Evolutionary conservation across 1,140 invertebrate genomes (phyloP).

Genomic region (Drosophila grimshawi): DNA sequence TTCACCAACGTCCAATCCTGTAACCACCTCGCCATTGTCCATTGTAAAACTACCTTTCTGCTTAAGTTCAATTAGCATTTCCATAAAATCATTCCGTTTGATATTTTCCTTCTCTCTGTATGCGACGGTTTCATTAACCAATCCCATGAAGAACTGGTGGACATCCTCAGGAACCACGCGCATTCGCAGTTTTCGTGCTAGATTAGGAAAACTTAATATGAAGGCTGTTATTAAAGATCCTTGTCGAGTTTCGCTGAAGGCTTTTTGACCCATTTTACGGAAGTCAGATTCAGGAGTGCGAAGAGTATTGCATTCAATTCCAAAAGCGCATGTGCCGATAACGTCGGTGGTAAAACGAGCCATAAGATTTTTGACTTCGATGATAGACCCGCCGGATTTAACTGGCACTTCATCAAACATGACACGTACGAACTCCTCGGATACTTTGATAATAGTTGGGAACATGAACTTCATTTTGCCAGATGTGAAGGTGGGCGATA

Average conservation of each 20-base stretch:
- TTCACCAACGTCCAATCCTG: conserved; percentile 65
- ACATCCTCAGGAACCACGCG: conserved; percentile 77
- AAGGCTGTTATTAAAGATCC: conserved; percentile 46
- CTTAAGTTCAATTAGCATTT: conserved; percentile 86
- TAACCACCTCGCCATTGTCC: conserved; percentile 59
- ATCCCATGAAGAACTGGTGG: conserved; percentile 85
- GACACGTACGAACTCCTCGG: conserved; percentile 57
- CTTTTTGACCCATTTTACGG: conserved; percentile 71
- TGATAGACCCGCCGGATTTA: conserved; percentile 38
- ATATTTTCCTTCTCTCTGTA: conserved; percentile 85
- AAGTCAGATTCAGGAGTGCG: conserved; percentile 84
- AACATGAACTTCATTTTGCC: conserved; percentile 87
- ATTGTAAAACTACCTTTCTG: conserved; percentile 50
- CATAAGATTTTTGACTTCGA: conserved; percentile 87
- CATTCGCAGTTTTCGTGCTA: conserved; percentile 50
- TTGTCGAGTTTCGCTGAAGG: conserved; percentile 49
- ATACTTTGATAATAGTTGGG: conserved; percentile 77
- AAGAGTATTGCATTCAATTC: conserved; percentile 85
- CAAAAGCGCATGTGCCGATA: conserved; percentile 85
- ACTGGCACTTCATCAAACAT: conserved; percentile 59
- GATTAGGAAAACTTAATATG: conserved; percentile 52
- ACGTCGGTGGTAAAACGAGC: conserved; percentile 87
- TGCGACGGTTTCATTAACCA: conserved; percentile 85
- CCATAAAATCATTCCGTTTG: conserved; percentile 86
- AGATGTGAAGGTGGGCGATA: conserved; percentile 86